Evolutionary conservation across 2,113 vertebrate genomes (phyloP), one percentile per base, ranked within the genome.

Genomic region (Pseudorectes ferrugineus): DNA sequence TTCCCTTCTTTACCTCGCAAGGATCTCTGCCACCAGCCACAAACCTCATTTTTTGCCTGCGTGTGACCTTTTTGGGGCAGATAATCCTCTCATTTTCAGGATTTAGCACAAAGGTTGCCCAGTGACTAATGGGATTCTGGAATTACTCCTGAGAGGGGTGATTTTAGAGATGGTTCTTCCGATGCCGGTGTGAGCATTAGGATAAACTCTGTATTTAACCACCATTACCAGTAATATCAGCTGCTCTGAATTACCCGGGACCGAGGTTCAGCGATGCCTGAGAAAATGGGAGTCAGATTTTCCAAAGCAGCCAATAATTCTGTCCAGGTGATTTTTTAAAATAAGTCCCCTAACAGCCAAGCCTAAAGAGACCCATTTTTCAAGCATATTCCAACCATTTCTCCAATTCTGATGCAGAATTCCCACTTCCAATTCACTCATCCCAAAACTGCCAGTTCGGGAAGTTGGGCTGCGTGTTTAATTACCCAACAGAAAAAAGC

Each of bases 381-480:
- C n/a, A 19, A 20, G 29, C 22, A 16, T 2, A 28, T 31, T 31
- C n/a, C 74, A 75, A 11, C 20, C 9, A 29, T 12, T 55, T 40
- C 62, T 51, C 49, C 31, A 28, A 3, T 28, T 46, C 74, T 16
- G 40, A 51, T 15, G 28, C 65, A 79, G 49, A 55, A 43, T 49
- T 49, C 49, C 49, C 11, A 4, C 33, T 79, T 54, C 42, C 14
- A 48, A 3, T 12, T 22, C 29, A 6, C 72, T 51, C 62, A 43
- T 14, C 36, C 33, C 54, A 24, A 14, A 46, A 5, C 6, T 24
- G 3, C 4, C 65, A 23, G 5, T 5, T 36, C 0, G 4, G 36
- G 42, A 57, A 70, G 40, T 3, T 29, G 28, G n/a, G 59, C 31
- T 57, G 49, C 23, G 2, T 33, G 12, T 67, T 88, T 51, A 62